Conservation (phyloP, 1,140 invertebrate species). For the Goniozus legneri region DNA sequence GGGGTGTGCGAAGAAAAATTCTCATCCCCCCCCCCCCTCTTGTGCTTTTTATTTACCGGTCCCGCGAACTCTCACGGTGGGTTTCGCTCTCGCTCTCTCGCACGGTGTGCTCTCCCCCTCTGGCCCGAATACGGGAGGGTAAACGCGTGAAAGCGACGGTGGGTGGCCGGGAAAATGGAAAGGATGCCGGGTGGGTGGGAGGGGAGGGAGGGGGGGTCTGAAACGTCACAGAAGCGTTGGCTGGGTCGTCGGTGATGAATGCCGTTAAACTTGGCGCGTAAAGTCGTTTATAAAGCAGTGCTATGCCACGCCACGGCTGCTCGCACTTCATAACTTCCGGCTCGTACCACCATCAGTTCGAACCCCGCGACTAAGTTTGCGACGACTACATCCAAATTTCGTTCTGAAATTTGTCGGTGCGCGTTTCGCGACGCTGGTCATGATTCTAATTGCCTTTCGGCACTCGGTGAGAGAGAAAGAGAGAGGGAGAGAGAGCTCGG, state of each 20-base stretch:
- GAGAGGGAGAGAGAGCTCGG: too few relatives aligned
- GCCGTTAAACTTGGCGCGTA: conserved; percentile 45
- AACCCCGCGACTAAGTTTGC: conserved; percentile 25
- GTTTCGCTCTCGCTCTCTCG: background rate
- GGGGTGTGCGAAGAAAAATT: too few relatives aligned
- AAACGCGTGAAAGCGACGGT: background rate
- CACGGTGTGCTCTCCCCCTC: background rate
- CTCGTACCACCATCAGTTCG: conserved; percentile 18
- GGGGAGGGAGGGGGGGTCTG: conserved; percentile 10
- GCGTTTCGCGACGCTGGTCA: too few relatives aligned
- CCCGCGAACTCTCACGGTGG: too few relatives aligned
- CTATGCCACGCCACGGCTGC: conserved; percentile 40
- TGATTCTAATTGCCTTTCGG: too few relatives aligned
- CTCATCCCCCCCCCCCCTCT: too few relatives aligned
- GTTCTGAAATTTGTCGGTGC: too few relatives aligned
- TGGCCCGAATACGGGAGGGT: background rate
- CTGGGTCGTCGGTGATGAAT: conserved; percentile 42
- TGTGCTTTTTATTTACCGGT: too few relatives aligned
- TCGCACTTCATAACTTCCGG: conserved; percentile 45
- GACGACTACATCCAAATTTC: conserved; percentile 13
- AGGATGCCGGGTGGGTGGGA: conserved; percentile 21
- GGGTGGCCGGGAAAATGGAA: background rate
- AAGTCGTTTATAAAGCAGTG: conserved; percentile 47
- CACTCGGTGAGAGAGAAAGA: too few relatives aligned
- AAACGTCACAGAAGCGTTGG: conserved; percentile 11